Base-by-base conservation (phyloP, 1,140 invertebrate species). In the Hycleus phaleratus region DNA sequence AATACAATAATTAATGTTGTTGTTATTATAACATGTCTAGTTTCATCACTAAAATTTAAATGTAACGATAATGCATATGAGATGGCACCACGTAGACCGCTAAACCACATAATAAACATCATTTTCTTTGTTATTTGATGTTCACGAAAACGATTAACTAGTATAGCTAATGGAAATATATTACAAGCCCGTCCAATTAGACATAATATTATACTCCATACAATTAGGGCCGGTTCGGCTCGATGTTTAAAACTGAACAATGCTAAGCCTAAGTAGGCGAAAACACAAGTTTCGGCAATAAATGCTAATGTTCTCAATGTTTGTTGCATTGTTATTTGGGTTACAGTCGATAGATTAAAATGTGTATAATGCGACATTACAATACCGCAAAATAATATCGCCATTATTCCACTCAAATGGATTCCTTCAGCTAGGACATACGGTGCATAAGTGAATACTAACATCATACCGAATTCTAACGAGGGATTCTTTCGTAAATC, bases 81-180 rank as follows among this genome's bases (percentile, higher is more conserved):
- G 75, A 99, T 97, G 10, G 96, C 97, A 38, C 97, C 97, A 44
- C 96, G 81, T 58, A 98, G 77, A 83, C 90, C 90, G 74, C 93
- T 97, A 71, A 98, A 98, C 95, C 95, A 98, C 95, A 98, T 98
- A 46, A 99, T 97, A 69, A 98, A 97, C 85, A 97, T 96, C 91
- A 97, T 98, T 76, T 95, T 95, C 68, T 87, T 89, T 0, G 94
- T 97, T 46, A 99, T 98, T 75, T 95, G 94, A 77, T 98, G 95
- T 71, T 97, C 93, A 26, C 95, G 83, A 75, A 98, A 99, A 73
- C 88, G 89, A 74, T 99, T 99, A 5, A 95, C 89, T 6, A 98
- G 76, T 65, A 91, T 82, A 3, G 93, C 91, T 9, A 99, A 75
- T 11, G 97, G 97, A 72, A 97, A 99, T 57, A 99, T 98, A 71